Conservation (phyloP, 1,140 invertebrate species). For the Eurosta solidaginis region DNA sequence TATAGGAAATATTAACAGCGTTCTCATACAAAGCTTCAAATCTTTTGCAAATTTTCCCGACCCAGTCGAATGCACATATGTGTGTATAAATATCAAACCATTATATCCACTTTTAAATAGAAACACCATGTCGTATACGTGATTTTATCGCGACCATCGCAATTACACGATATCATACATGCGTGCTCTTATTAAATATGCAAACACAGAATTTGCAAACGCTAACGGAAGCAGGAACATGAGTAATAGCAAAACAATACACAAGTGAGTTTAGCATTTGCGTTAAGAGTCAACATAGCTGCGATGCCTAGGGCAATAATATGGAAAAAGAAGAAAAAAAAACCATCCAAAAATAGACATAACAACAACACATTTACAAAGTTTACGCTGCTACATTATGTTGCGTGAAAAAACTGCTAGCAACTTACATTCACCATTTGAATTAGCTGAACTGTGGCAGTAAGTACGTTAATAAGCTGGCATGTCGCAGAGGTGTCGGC, state of each 20-base stretch:
- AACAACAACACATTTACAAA: too few species aligned
- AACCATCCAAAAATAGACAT: too few species aligned
- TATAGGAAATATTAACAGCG: too few species aligned
- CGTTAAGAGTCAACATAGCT: background rate
- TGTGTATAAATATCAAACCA: too few species aligned
- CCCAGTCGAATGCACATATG: too few species aligned
- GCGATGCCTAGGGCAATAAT: background rate
- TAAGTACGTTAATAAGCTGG: slow-evolving; percentile 8
- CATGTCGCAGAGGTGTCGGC: background rate
- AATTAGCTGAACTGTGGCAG: background rate
- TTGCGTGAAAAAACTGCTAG: background rate
- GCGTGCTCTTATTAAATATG: background rate
- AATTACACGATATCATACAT: slow-evolving; percentile 10
- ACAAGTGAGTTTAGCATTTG: background rate
- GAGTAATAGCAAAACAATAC: background rate
- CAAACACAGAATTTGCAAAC: background rate
- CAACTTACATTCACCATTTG: background rate
- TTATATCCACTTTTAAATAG: background rate
- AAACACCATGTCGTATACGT: background rate
- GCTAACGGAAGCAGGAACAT: background rate
- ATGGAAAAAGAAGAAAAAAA: background rate
- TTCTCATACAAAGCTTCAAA: too few species aligned
- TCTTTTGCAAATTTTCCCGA: too few species aligned
- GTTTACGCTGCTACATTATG: too few species aligned
- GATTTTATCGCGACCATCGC: background rate